Percentiles rank a stretch among this genome's conserved stretches.
phyloP scores from a whole-genome alignment of 2,113 vertebrate genomes.

The Aramus guarauna region DNA sequence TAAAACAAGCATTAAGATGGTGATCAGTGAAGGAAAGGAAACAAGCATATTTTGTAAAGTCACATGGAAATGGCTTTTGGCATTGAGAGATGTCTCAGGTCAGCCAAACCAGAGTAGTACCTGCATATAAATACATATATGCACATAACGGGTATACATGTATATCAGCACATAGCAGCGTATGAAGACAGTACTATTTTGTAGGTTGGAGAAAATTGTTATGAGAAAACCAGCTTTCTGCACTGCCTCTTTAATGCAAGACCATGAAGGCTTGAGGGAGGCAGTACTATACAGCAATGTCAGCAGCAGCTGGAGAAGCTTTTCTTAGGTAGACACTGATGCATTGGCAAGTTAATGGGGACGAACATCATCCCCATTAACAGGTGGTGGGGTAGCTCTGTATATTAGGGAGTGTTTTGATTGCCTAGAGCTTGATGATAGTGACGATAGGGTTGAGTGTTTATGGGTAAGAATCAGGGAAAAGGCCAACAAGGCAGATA shows the following conservation, averaged over 20 bases:
- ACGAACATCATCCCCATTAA: background rate
- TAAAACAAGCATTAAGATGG: background rate
- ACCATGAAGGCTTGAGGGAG: background rate
- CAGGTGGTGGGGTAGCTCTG: too few species aligned
- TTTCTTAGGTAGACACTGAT: background rate
- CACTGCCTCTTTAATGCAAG: background rate
- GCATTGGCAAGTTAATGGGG: background rate
- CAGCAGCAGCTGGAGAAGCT: background rate
- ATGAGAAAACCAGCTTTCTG: background rate
- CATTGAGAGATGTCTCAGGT: background rate
- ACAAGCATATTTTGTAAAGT: background rate
- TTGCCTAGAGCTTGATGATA: too few species aligned
- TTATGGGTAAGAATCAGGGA: too few species aligned
- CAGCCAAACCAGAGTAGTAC: background rate
- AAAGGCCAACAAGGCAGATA: too few species aligned
- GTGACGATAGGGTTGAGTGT: too few species aligned
- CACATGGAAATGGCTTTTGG: background rate
- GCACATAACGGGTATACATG: background rate
- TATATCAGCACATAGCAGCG: background rate
- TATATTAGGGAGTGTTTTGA: too few species aligned
- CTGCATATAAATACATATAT: background rate
- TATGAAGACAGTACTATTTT: background rate
- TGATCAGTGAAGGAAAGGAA: background rate
- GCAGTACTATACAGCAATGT: background rate
- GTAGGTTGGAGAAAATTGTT: background rate